phyloP scores from a whole-genome alignment of 2,888 invertebrate genomes.

The Chrysolina oricalcia region DNA sequence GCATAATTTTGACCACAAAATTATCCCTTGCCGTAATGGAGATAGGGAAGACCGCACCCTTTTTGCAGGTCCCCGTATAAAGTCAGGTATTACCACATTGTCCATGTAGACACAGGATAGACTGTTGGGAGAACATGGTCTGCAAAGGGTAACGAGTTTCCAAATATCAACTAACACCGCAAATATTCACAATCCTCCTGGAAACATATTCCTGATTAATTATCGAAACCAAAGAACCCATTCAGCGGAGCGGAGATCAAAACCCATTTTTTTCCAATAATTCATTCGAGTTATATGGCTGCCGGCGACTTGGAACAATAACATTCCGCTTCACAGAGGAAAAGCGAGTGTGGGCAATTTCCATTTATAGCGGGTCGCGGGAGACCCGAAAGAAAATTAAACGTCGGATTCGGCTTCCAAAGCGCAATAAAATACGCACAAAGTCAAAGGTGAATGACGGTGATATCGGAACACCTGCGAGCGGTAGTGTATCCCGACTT shows the following conservation, averaged over 20 bases:
- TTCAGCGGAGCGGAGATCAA: neutral
- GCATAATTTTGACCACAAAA: no score
- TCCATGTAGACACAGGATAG: no score
- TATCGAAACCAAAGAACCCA: neutral
- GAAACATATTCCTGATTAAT: neutral
- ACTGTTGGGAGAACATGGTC: no score
- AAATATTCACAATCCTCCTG: no score
- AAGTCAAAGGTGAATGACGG: slow-evolving; percentile 44
- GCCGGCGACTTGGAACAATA: slow-evolving; percentile 40
- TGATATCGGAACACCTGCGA: slow-evolving; percentile 43
- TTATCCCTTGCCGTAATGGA: no score
- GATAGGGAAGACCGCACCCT: no score
- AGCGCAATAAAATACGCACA: slow-evolving; percentile 43
- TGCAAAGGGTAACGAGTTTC: no score
- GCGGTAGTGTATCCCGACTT: neutral
- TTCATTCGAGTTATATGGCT: slow-evolving; percentile 15
- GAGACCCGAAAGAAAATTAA: slow-evolving; percentile 46
- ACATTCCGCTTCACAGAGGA: slow-evolving; percentile 33
- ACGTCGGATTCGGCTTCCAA: slow-evolving; percentile 35
- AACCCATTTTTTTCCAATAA: neutral
- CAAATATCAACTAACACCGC: no score
- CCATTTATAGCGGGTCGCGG: slow-evolving; percentile 43
- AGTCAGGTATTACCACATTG: no score
- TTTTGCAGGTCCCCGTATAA: no score
- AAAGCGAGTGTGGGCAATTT: slow-evolving; percentile 42